Conservation (phyloP, 2,797 vertebrate genomes). For the Spea hammondii region DNA sequence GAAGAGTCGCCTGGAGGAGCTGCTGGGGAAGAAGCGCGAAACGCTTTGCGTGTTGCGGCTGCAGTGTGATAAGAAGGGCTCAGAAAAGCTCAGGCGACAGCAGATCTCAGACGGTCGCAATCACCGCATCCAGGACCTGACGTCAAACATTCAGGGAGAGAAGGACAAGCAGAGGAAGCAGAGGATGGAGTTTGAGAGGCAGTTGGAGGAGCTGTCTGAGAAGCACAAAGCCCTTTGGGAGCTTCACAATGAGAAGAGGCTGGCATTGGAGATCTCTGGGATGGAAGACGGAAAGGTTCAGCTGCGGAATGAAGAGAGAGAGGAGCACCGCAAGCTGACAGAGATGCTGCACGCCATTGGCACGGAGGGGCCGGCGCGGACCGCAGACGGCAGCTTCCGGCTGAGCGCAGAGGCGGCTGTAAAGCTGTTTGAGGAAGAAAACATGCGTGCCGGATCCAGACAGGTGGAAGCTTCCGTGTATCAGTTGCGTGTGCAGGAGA, state of each 20-base stretch:
- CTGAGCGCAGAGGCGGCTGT: background rate
- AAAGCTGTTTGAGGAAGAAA: constrained; percentile 34
- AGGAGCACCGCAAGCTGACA: background rate
- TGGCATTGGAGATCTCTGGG: background rate
- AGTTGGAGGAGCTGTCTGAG: constrained; percentile 47
- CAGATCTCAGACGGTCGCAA: constrained; percentile 18
- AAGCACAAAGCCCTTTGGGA: constrained; percentile 48
- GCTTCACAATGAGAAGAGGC: constrained; percentile 30
- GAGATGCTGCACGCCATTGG: background rate
- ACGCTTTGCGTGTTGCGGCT: background rate
- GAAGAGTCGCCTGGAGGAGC: background rate
- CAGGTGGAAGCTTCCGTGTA: background rate
- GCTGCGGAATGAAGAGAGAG: constrained; percentile 21
- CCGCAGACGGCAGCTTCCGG: constrained; percentile 13
- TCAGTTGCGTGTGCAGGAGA: background rate
- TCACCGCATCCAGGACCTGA: constrained; percentile 37
- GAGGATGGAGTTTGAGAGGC: constrained; percentile 52
- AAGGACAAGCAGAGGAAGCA: constrained; percentile 49
- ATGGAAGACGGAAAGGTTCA: constrained; percentile 2
- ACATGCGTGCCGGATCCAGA: background rate
- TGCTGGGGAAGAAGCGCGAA: constrained; percentile 22
- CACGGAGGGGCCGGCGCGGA: background rate
- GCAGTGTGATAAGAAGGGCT: constrained; percentile 6
- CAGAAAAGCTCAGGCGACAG: constrained; percentile 27
- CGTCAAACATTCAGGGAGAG: constrained; percentile 44